A percentile compares a stretch with the other conserved stretches of the same genome.
phyloP scores from a whole-genome alignment of 1,140 invertebrate genomes.

The Daktulosphaira vitifoliae region DNA sequence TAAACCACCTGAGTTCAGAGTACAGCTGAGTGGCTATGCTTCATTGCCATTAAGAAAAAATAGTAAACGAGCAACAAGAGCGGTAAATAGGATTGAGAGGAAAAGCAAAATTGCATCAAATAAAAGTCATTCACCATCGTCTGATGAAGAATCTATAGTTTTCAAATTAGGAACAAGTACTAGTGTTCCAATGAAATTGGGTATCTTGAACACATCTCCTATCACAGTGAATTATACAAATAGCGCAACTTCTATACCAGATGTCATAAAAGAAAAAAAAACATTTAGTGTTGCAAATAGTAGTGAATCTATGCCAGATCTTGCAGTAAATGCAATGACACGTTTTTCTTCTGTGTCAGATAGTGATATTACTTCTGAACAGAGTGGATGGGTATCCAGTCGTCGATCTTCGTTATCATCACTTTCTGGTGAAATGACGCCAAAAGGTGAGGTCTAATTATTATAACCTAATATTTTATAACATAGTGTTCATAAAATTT shows the following conservation, averaged over 20 bases:
- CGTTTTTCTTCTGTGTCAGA: conserved; percentile 40
- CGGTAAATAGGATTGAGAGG: neutral
- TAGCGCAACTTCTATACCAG: conserved; percentile 9
- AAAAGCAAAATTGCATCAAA: neutral
- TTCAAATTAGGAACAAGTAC: conserved; percentile 18
- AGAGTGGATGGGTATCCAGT: conserved; percentile 47
- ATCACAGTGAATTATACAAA: conserved; percentile 9
- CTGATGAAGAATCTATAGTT: neutral
- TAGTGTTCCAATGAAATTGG: conserved; percentile 15
- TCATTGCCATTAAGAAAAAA: conserved; percentile 17
- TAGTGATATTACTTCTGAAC: conserved; percentile 45
- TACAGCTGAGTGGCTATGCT: conserved; percentile 20
- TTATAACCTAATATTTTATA: too few species aligned
- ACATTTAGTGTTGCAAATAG: neutral
- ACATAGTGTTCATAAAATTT: too few species aligned
- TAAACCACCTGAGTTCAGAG: conserved; percentile 12
- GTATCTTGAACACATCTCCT: neutral
- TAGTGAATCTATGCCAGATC: conserved; percentile 46
- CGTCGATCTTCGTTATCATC: conserved; percentile 41
- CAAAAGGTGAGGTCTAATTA: conserved; percentile 37
- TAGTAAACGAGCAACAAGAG: neutral
- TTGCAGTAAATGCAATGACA: conserved; percentile 42
- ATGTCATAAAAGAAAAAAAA: conserved; percentile 1
- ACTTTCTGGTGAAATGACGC: conserved; percentile 42
- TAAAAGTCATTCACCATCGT: neutral